Evolutionary conservation across 1,140 invertebrate genomes (phyloP), one percentile per base, ranked within the genome.

Genomic region (Andrena cerasifolii): DNA sequence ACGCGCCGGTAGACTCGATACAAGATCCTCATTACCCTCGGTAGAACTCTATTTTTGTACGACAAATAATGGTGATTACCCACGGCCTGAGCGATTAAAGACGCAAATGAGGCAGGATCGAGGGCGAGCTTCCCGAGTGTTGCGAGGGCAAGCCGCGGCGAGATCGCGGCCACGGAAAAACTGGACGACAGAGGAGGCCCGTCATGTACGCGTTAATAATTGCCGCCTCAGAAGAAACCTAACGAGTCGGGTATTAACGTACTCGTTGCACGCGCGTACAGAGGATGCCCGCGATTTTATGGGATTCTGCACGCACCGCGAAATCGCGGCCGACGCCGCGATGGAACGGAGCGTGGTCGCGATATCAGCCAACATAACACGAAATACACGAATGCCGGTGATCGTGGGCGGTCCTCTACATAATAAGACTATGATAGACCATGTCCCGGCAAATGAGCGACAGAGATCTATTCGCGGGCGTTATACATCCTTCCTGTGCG

Each of bases 181-280:
- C 43, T 33, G 74, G 10, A 61, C 66, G 66, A 65, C 10, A 36
- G 18, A 14, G 18, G 14, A 16, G 53, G 33, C 43, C 10, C 56
- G 47, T 70, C 56, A 10, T 10, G 31, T 43, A 56, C 62, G 67
- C 65, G 53, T 63, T 61, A 75, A 68, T 74, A 70, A 77, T 65
- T 59, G 68, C 82, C 83, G 82, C 78, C 79, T 79, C 63, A 81
- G 79, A 87, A 89, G 85, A 88, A 89, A 72, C 77, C 51, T 88
- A 89, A 87, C 84, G 85, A 89, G 87, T 75, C 36, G 70, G 56
- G 62, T 80, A 67, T 87, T 88, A 77, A 77, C 67, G 67, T 43
- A 31, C n/a, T 18, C 43, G 54, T 47, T 76, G 65, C 65, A 68
- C 53, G 63, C 45, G 66, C 45, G n/a, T 49, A 21, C 53, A 24